These are phyloP conservation scores for Alligator mississippiensis DNA, from an alignment of 2,113 vertebrate species.

Conservation along the genomic window DNA sequence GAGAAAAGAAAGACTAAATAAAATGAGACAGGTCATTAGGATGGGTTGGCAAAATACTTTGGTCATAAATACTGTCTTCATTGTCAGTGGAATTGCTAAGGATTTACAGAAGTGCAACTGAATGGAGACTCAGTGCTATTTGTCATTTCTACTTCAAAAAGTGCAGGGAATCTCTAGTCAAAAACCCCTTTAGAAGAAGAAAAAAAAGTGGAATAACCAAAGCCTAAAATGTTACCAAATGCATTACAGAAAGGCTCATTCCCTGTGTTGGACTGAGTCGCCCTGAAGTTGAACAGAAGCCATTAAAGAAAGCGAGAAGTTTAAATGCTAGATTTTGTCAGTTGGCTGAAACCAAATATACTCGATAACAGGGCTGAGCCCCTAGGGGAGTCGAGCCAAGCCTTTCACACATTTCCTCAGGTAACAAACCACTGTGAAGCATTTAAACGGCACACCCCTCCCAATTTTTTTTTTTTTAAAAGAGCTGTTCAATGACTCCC, in stretches of 20 bases:
- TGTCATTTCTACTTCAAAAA: neutral
- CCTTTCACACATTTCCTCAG: slow-evolving; percentile 48
- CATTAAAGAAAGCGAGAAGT: slow-evolving; percentile 19
- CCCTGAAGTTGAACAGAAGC: slow-evolving; percentile 39
- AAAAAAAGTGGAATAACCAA: neutral
- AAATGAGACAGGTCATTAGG: no score
- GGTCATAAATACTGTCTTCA: neutral
- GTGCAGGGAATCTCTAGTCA: neutral
- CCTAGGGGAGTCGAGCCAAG: slow-evolving; percentile 22
- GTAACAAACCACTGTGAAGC: slow-evolving; percentile 56
- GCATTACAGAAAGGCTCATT: neutral
- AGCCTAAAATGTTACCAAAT: neutral
- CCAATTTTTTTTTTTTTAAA: slow-evolving; percentile 39
- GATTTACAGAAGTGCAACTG: neutral
- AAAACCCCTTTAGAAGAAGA: neutral
- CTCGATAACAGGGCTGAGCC: slow-evolving; percentile 61
- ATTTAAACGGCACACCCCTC: slow-evolving; percentile 42
- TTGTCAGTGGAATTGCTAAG: neutral
- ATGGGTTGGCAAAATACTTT: neutral
- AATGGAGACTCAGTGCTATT: neutral
- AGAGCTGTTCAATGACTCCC: slow-evolving; percentile 64
- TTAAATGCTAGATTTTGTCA: slow-evolving; percentile 9
- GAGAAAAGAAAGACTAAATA: neutral
- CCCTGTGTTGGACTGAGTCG: neutral
- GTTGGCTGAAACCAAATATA: slow-evolving; percentile 55